A percentile compares a stretch with the other conserved stretches of the same genome.
These are phyloP conservation scores for Ictidomys tridecemlineatus DNA, from an alignment of 2,113 vertebrate genomes.

Conservation along the genomic window DNA sequence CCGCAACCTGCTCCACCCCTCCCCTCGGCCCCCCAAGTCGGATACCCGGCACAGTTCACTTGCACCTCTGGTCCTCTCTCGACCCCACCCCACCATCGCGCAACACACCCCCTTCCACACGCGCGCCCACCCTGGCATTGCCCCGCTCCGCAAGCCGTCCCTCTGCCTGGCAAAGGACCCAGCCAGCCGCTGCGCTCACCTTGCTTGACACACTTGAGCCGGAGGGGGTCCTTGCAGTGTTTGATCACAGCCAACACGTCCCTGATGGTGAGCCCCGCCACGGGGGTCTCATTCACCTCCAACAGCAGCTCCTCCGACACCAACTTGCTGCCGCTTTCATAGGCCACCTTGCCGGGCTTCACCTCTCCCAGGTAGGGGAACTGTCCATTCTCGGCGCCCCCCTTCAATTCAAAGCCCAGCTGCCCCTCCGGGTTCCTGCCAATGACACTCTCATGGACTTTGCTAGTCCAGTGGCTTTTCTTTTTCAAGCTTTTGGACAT, in stretches of 20 bases:
- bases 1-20: neutral
- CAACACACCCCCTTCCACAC: constrained; percentile 35
- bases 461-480: constrained; percentile 98
- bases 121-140: neutral
- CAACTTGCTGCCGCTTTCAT: constrained; percentile 92
- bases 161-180: neutral
- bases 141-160: neutral
- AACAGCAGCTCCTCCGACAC: constrained; percentile 95
- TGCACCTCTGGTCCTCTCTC: neutral
- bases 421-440: constrained; percentile 92
- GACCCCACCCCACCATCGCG: constrained; percentile 29
- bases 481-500: constrained; percentile 98
- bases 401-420: constrained; percentile 94
- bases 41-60: neutral
- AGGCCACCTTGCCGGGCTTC: constrained; percentile 90
- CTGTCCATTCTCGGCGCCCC: constrained; percentile 97
- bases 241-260: constrained; percentile 97
- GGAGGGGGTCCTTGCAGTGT: constrained; percentile 97
- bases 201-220: constrained; percentile 98
- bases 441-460: constrained; percentile 96
- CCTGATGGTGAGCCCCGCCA: constrained; percentile 96
- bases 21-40: neutral
- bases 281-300: constrained; percentile 98
- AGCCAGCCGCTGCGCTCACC: constrained; percentile 87
- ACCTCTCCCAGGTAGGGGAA: constrained; percentile 96